Conservation (phyloP, 2,888 invertebrate species). For the Neuroscelio doddi region DNA sequence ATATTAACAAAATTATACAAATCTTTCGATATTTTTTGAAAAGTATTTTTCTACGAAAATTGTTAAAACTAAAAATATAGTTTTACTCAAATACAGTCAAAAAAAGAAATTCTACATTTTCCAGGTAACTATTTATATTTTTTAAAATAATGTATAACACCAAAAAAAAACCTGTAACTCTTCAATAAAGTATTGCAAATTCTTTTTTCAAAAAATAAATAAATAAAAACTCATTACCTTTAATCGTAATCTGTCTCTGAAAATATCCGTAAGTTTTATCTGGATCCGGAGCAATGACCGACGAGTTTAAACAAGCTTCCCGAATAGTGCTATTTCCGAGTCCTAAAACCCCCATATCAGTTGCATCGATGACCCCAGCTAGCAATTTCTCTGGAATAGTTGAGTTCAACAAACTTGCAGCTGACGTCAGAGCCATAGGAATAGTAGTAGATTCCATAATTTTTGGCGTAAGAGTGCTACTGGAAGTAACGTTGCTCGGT, state of each 20-base stretch:
- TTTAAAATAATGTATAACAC: no score
- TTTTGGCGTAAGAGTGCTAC: conserved; percentile 7
- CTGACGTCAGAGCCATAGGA: conserved; percentile 32
- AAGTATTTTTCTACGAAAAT: no score
- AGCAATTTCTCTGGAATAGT: conserved; percentile 23
- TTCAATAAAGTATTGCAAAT: background rate
- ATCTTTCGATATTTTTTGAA: no score
- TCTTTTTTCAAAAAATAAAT: background rate
- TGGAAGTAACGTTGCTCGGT: no score
- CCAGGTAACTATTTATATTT: background rate
- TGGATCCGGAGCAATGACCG: conserved; percentile 77
- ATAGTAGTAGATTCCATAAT: conserved; percentile 12
- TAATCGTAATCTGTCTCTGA: conserved; percentile 76
- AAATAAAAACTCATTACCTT: conserved; percentile 80
- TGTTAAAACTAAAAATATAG: no score
- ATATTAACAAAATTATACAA: no score
- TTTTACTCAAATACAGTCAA: no score
- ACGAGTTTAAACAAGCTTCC: conserved; percentile 76
- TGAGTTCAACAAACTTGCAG: conserved; percentile 29
- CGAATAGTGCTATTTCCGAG: conserved; percentile 69
- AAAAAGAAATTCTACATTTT: conserved; percentile 15
- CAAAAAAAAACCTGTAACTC: background rate
- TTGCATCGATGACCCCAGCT: conserved; percentile 18
- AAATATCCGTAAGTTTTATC: conserved; percentile 85
- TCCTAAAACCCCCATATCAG: conserved; percentile 33